These are phyloP conservation scores for Tiaroga cobitis DNA, from an alignment of 2,797 vertebrate genomes.

Conservation along the genomic window DNA sequence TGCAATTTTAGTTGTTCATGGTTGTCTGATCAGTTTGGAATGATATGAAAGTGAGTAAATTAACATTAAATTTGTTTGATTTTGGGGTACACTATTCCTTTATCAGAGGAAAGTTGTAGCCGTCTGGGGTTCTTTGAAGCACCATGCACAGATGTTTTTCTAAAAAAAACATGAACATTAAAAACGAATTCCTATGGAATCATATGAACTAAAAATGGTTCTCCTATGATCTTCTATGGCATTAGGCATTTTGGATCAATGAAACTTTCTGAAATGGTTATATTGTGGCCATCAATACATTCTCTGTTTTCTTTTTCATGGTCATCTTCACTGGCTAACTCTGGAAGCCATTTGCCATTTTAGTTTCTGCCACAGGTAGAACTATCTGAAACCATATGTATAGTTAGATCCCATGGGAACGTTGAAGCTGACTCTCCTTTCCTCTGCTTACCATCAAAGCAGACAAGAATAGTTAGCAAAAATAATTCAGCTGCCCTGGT, in stretches of 20 bases:
- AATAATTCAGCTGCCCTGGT: constrained; percentile 45
- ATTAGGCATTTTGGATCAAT: not conserved
- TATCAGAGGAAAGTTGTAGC: not conserved
- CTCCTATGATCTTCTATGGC: not conserved
- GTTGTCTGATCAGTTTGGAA: not conserved
- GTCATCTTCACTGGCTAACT: constrained; percentile 19
- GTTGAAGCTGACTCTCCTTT: constrained; percentile 26
- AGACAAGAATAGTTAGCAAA: constrained; percentile 50
- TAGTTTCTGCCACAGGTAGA: constrained; percentile 42
- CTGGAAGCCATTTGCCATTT: constrained; percentile 40
- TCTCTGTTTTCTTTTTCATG: constrained; percentile 23
- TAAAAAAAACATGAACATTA: not conserved
- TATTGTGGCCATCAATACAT: constrained; percentile 2
- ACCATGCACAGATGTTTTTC: not conserved
- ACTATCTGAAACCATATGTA: constrained; percentile 53
- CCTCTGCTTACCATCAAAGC: constrained; percentile 56
- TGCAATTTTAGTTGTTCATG: not conserved
- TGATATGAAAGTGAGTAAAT: not conserved
- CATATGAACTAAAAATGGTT: constrained; percentile 16
- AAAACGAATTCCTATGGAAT: not conserved
- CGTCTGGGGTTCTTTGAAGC: constrained; percentile 5
- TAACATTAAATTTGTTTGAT: not conserved
- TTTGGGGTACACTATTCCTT: not conserved
- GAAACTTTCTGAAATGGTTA: not conserved
- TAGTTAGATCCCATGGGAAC: constrained; percentile 34